A percentile compares a stretch with the other conserved stretches of the same genome.
Evolutionary conservation across 2,113 vertebrate genomes (phyloP).

Genomic region (Mormoops blainvillei): DNA sequence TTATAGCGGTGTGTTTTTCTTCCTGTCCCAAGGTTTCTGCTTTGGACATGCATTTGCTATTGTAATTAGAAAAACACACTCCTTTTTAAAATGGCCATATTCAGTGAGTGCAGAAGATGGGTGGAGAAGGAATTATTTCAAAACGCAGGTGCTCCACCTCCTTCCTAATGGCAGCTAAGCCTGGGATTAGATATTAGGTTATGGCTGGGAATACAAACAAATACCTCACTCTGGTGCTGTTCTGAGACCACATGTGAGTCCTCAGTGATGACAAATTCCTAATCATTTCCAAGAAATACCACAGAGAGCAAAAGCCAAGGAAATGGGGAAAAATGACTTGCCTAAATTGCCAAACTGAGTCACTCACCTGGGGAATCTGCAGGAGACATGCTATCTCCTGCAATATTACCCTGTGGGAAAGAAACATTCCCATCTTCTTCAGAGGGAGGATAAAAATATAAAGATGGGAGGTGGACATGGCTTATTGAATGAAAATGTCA

Average conservation of each 20-base stretch:
- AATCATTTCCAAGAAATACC: neutral
- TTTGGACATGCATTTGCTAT: neutral
- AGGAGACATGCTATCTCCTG: neutral
- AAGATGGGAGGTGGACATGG: neutral
- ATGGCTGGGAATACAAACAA: neutral
- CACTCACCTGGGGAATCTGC: neutral
- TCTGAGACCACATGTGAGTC: neutral
- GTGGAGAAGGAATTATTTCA: neutral
- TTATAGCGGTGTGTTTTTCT: neutral
- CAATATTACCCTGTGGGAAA: neutral
- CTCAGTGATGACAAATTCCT: neutral
- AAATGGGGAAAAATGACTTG: neutral
- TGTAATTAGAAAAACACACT: neutral
- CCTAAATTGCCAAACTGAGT: neutral
- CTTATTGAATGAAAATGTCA: neutral
- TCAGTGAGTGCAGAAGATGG: neutral
- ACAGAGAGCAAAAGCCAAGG: neutral
- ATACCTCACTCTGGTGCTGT: neutral
- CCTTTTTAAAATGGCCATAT: neutral
- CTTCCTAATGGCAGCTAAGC: neutral
- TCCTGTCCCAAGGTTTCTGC: neutral
- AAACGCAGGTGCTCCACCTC: neutral
- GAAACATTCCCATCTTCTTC: neutral
- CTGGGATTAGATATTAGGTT: neutral
- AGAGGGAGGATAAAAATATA: neutral